Conservation (phyloP, 2,113 vertebrate genomes). For the Gallinago paraguaiae region DNA sequence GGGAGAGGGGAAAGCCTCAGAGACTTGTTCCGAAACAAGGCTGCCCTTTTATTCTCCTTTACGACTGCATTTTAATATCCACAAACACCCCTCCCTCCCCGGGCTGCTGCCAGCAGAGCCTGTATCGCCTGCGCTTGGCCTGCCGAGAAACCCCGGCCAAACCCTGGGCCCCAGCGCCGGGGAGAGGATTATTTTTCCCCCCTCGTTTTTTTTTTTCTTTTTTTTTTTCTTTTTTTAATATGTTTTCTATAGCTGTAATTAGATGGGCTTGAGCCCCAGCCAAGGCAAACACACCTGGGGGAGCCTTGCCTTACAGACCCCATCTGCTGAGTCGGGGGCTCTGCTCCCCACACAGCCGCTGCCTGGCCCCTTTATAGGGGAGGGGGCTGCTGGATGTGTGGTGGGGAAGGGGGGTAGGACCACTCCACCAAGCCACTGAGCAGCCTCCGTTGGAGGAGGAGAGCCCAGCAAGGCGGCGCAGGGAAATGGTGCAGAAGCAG, state of each 20-base stretch:
- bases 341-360: not conserved
- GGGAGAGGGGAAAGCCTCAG: conserved; percentile 30
- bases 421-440: not conserved
- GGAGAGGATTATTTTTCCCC: conserved; percentile 20
- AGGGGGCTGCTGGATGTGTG: not conserved
- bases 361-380: conserved; percentile 17
- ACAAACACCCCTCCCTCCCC: conserved; percentile 44
- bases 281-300: conserved; percentile 64
- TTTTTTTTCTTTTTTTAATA: not conserved
- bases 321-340: conserved; percentile 12
- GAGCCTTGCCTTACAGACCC: conserved; percentile 49
- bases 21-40: conserved; percentile 59
- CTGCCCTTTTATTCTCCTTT: conserved; percentile 67
- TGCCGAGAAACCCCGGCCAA: conserved; percentile 12
- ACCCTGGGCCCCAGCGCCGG: not conserved
- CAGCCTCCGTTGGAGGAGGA: not conserved
- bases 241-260: conserved; percentile 60
- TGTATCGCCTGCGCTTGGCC: conserved; percentile 19
- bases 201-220: not conserved
- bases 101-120: not conserved
- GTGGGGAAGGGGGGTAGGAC: not conserved
- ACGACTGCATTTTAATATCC: conserved; percentile 56
- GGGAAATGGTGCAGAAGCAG: conserved; percentile 45
- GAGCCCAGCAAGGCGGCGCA: not conserved
- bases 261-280: not conserved